phyloP scores from a whole-genome alignment of 30 jellyfish, hydroid and myxozoan species.

The Sanderia malayensis region DNA sequence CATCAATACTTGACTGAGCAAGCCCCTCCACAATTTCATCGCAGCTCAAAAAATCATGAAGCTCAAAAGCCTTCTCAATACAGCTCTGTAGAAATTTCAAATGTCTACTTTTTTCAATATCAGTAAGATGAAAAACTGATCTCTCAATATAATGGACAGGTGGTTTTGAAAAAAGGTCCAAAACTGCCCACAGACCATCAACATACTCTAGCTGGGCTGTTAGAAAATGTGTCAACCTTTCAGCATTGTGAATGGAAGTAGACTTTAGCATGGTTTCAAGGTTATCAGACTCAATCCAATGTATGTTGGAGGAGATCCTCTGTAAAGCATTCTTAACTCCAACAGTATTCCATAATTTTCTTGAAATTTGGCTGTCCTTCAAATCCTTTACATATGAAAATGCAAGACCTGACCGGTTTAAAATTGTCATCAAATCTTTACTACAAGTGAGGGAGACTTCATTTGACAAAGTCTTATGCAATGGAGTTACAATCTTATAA shows the following conservation, averaged over 20 bases:
- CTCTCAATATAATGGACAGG: not conserved
- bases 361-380: constrained; percentile 28
- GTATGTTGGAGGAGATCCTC: constrained; percentile 4
- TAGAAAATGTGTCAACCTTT: constrained; percentile 23
- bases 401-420: constrained; percentile 22
- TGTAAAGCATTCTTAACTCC: constrained; percentile 16
- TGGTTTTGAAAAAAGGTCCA: constrained; percentile 16
- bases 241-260: constrained; percentile 18
- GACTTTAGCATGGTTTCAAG: constrained; percentile 23
- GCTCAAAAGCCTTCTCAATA: constrained; percentile 15
- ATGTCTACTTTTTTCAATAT: not conserved
- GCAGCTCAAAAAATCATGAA: constrained; percentile 9
- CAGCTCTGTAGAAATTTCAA: not conserved
- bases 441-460: constrained; percentile 32
- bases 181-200: not conserved
- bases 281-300: constrained; percentile 31
- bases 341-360: constrained; percentile 16
- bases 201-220: constrained; percentile 12
- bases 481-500: constrained; percentile 7
- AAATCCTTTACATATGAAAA: constrained; percentile 23
- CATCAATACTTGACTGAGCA: constrained; percentile 14
- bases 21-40: constrained; percentile 31
- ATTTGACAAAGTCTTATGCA: constrained; percentile 28
- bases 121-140: constrained; percentile 8
- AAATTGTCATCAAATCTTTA: constrained; percentile 11